Evolutionary conservation across 2,888 invertebrate species (phyloP).

Genomic region (Pseudeuparius sepicola): DNA sequence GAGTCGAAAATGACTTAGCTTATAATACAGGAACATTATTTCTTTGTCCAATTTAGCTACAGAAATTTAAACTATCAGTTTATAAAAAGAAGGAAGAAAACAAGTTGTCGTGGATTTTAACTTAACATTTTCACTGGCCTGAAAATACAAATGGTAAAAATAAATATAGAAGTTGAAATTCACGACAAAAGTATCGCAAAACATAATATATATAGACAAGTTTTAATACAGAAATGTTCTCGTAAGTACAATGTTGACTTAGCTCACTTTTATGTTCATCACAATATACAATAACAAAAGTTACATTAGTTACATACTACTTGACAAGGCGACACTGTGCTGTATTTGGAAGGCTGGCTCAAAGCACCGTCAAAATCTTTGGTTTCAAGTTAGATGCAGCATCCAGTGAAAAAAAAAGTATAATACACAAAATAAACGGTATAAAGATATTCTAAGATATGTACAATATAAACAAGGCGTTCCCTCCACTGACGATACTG

Average conservation of each 20-base stretch:
- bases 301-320: slow-evolving; percentile 31
- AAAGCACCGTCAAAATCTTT: slow-evolving; percentile 35
- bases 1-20: slow-evolving; percentile 38
- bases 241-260: slow-evolving; percentile 34
- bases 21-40: slow-evolving; percentile 40
- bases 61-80: too few species aligned
- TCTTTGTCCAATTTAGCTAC: slow-evolving; percentile 36
- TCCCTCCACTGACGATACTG: slow-evolving; percentile 21
- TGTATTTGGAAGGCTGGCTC: slow-evolving; percentile 29
- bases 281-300: slow-evolving; percentile 32
- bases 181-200: slow-evolving; percentile 14
- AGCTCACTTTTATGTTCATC: slow-evolving; percentile 35
- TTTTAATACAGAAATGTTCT: slow-evolving; percentile 25
- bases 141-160: too few species aligned
- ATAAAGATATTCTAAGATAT: slow-evolving; percentile 26
- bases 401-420: slow-evolving; percentile 6
- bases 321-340: slow-evolving; percentile 28
- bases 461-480: slow-evolving; percentile 33
- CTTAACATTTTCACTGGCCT: slow-evolving; percentile 17
- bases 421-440: slow-evolving; percentile 15
- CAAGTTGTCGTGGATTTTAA: slow-evolving; percentile 19
- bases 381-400: slow-evolving; percentile 32
- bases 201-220: slow-evolving; percentile 18
- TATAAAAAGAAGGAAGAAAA: too few species aligned
- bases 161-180: slow-evolving; percentile 15